These are phyloP conservation scores for Tribolium madens DNA, from an alignment of 1,140 invertebrate genomes.

Conservation along the genomic window DNA sequence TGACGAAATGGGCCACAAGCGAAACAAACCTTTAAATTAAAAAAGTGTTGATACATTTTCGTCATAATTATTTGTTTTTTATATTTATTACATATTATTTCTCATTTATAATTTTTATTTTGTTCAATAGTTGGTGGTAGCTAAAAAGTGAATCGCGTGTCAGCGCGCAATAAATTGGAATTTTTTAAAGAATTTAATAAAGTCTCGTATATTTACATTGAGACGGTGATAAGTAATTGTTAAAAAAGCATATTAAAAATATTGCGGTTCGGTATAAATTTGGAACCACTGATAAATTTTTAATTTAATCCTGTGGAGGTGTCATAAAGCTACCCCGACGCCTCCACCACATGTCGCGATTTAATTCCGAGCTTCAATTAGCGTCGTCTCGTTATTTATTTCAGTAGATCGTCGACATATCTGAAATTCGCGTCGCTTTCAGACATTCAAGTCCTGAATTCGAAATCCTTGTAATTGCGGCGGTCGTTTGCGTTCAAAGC, in stretches of 20 bases:
- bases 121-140: neutral
- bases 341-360: conserved; percentile 28
- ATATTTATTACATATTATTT: neutral
- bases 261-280: conserved; percentile 13
- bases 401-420: conserved; percentile 3
- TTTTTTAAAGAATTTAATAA: conserved; percentile 29
- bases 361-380: conserved; percentile 35
- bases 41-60: no score
- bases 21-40: no score
- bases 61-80: no score
- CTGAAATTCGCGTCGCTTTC: neutral
- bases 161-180: neutral
- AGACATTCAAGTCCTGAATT: conserved; percentile 22
- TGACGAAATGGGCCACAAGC: no score
- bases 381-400: conserved; percentile 33
- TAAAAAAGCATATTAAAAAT: conserved; percentile 12
- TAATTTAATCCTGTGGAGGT: conserved; percentile 44
- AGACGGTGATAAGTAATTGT: conserved; percentile 27
- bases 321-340: conserved; percentile 21
- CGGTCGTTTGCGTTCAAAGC: conserved; percentile 16
- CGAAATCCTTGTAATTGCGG: conserved; percentile 23
- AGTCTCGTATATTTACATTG: conserved; percentile 8
- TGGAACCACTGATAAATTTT: conserved; percentile 46
- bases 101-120: neutral
- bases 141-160: neutral